Evolutionary conservation across 1,140 invertebrate genomes (phyloP).

Genomic region (Hydropsyche tenuis): DNA sequence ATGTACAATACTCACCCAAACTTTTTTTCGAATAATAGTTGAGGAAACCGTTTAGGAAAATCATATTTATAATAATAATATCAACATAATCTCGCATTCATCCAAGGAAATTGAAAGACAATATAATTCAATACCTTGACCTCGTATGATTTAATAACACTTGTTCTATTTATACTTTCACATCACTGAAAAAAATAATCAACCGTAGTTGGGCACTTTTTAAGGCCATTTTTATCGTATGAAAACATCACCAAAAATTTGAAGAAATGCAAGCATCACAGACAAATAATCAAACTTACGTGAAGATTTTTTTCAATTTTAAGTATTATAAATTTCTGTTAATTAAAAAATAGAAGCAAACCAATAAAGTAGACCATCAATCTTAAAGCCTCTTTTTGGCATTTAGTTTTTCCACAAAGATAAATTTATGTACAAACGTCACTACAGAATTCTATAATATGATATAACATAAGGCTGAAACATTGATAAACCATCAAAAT

Average conservation of each 20-base stretch:
- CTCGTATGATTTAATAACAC: too few relatives aligned
- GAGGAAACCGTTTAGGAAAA: too few relatives aligned
- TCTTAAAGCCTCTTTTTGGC: slow-evolving; percentile 17
- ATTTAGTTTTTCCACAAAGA: background rate
- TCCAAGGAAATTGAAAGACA: too few relatives aligned
- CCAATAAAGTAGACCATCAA: slow-evolving; percentile 1
- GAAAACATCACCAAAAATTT: slow-evolving; percentile 4
- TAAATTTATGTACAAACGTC: slow-evolving; percentile 16
- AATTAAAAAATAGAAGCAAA: background rate
- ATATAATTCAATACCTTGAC: too few relatives aligned
- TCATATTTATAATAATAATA: too few relatives aligned
- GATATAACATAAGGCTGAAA: background rate
- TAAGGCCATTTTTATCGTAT: slow-evolving; percentile 11
- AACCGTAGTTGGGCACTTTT: slow-evolving; percentile 9
- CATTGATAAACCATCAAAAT: background rate
- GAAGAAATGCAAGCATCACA: slow-evolving; percentile 26
- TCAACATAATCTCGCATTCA: too few relatives aligned
- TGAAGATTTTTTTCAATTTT: background rate
- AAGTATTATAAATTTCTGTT: too few relatives aligned
- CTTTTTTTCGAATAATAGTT: too few relatives aligned
- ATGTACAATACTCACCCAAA: too few relatives aligned
- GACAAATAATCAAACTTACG: background rate
- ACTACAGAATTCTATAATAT: background rate
- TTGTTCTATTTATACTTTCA: too few relatives aligned
- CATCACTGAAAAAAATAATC: background rate